Evolutionary conservation across 2,888 invertebrate species (phyloP).

Genomic region (Nomada goodeniana): DNA sequence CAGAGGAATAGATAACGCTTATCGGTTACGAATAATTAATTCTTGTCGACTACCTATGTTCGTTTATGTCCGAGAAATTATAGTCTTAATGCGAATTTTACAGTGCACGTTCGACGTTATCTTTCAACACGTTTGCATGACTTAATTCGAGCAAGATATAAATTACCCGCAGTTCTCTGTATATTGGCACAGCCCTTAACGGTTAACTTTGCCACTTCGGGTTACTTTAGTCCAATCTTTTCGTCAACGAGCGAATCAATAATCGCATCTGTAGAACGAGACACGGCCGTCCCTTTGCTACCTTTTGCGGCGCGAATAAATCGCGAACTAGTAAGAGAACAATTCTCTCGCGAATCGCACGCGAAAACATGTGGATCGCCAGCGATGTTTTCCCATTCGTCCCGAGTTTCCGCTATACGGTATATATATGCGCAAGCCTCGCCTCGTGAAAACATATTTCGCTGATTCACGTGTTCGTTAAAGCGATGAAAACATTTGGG

Average conservation of each 20-base stretch:
- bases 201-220: no score
- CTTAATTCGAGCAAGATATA: no score
- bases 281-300: no score
- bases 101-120: background rate
- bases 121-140: background rate
- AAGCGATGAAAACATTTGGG: constrained; percentile 65
- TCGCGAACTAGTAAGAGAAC: background rate
- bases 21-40: background rate
- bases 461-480: constrained; percentile 62
- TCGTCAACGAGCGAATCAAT: no score
- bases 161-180: no score
- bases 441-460: constrained; percentile 41
- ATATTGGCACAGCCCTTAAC: no score
- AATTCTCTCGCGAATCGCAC: background rate
- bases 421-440: constrained; percentile 15
- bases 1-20: background rate
- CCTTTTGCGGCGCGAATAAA: no score
- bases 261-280: no score
- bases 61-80: background rate
- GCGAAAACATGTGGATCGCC: background rate
- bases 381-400: background rate
- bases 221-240: no score
- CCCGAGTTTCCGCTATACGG: background rate
- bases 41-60: background rate
- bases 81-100: background rate